Conservation (phyloP, 35 echinoderm and acorn worm species). For the Ptychodera flava region DNA sequence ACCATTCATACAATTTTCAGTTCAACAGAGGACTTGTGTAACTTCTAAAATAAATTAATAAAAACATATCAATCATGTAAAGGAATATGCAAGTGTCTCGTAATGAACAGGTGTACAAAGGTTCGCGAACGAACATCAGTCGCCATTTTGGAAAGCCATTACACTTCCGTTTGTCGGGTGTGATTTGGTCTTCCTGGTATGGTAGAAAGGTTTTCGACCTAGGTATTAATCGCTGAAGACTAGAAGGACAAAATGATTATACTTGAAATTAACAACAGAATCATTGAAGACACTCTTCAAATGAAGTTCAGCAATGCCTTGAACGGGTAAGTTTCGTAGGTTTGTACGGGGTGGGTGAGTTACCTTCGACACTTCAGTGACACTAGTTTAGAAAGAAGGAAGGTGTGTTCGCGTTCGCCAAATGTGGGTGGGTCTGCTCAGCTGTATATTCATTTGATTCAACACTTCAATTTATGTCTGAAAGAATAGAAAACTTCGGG, state of each 20-base stretch:
- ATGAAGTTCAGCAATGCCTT: slow-evolving; percentile 59
- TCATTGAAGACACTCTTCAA: slow-evolving; percentile 63
- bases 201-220: neutral
- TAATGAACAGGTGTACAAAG: neutral
- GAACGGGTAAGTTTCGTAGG: slow-evolving; percentile 49
- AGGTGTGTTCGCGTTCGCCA: neutral
- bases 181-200: neutral
- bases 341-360: neutral
- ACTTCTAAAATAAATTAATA: neutral
- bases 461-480: neutral
- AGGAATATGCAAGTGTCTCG: neutral
- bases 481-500: neutral
- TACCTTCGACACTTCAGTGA: neutral
- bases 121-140: neutral
- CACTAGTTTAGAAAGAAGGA: neutral
- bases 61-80: neutral
- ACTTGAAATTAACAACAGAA: slow-evolving; percentile 83
- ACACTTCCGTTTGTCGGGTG: no score
- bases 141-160: neutral
- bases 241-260: slow-evolving; percentile 65
- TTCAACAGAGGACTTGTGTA: neutral
- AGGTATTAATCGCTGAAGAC: neutral
- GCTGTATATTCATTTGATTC: neutral
- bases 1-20: no score
- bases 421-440: neutral